Evolutionary conservation across 2,113 vertebrate species (phyloP), one percentile per base, ranked within the genome.

Genomic region (Pachycephala philippinensis): DNA sequence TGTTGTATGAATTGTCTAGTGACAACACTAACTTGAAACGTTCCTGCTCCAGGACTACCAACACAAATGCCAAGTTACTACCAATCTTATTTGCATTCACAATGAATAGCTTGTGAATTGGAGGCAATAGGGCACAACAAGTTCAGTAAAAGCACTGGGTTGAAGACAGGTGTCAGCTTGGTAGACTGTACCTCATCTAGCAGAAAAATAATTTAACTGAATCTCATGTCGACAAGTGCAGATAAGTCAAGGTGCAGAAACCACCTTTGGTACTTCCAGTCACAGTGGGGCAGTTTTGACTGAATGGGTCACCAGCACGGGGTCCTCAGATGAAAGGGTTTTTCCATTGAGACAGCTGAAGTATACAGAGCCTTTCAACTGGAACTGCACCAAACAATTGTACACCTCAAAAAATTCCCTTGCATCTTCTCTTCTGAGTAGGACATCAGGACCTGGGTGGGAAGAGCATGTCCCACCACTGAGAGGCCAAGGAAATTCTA

Each of bases 221-320:
- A 64, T 69, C 53, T 85, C 28, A 24, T 33, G 42, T 21, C 69
- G n/a, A 49, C 39, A 92, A 80, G 20, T 57, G 37, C 87, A 91
- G 96, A 65, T 33, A 79, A 76, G 30, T 39, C 30, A 50, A 59
- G 39, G 21, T 63, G 27, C 57, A 80, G 71, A 94, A 96, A 76
- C 7, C 4, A 59, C 57, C 16, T 75, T 68, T n/a, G 42, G 26
- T 84, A 57, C 30, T 79, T 57, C 35, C 28, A 91, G 0, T 15
- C 17, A 59, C 0, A 3, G 16, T 18, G 66, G 27, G 59, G 35
- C 24, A 70, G 50, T 74, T 74, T 63, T 76, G 54, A 69, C 40
- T 63, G 39, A 72, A 77, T 0, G 0, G 10, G 17, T 21, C 33
- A 70, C 11, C 35, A 77, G 30, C 13, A 68, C 2, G 23, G n/a